Base-by-base conservation (phyloP, 2,797 vertebrate genomes). In the Pangasius sanitwongsei region DNA sequence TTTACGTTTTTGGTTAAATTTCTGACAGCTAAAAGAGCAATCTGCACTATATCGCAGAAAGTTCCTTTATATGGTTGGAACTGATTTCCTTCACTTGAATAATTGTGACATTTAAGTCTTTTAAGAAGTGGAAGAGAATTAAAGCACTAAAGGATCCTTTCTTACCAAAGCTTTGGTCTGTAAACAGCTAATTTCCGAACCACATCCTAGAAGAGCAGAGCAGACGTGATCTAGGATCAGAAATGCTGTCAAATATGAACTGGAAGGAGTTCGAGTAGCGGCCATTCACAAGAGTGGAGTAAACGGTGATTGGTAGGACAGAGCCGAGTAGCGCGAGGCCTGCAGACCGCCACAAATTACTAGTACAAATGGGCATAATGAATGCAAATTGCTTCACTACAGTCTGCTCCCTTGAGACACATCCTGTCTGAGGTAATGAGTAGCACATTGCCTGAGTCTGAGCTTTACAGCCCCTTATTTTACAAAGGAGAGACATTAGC, bases 351-450 rank as follows among this genome's bases (percentile, higher is more conserved):
- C 89, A 89, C 83, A 83, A 89, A 90, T 90, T 65, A 90, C 82
- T 75, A 41, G 28, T 90, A 90, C 92, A 91, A 91, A 92, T 92
- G 90, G 88, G 83, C 59, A 87, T 86, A 91, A 90, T 89, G 84
- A 90, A 91, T 88, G 88, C 89, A 89, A 90, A 90, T 91, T 90
- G 87, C 86, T 85, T 87, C 41, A 75, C 88, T 91, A 87, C 86
- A 88, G 87, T 87, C 89, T 25, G 87, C 74, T 89, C 88, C 87
- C 72, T 81, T 85, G 87, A 88, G 90, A 88, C 25, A 77, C 25
- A 34, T 78, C 86, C 81, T 69, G 74, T 86, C 81, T 31, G 63
- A 89, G 44, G 74, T 90, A 93, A 93, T 91, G 90, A 92, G 89
- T 61, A 91, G 89, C 92, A 92, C 85, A 93, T 91, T 92, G 85